These are phyloP conservation scores for Odontomyia ornata DNA, from an alignment of 2,888 invertebrate genomes.

Conservation along the genomic window DNA sequence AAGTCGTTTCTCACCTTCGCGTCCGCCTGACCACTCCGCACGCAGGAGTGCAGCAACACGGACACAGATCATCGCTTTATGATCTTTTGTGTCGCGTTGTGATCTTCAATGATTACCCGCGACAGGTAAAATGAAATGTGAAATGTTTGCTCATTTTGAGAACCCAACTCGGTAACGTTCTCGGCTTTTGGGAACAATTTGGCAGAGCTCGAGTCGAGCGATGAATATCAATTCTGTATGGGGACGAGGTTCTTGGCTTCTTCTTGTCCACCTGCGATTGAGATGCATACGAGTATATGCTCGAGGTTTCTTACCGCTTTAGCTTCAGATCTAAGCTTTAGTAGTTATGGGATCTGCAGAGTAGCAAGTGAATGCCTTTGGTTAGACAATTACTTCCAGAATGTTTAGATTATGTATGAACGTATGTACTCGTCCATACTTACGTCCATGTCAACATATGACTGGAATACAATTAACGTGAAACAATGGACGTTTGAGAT, in stretches of 20 bases:
- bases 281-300: not conserved
- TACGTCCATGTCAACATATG: too few relatives aligned
- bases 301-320: not conserved
- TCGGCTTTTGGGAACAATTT: slow-evolving; percentile 18
- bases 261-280: slow-evolving; percentile 11
- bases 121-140: not conserved
- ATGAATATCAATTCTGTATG: slow-evolving; percentile 17
- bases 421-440: too few relatives aligned
- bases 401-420: too few relatives aligned
- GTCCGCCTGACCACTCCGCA: slow-evolving; percentile 1
- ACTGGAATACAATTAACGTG: not conserved
- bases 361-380: too few relatives aligned
- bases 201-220: slow-evolving; percentile 12
- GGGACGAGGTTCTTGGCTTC: not conserved
- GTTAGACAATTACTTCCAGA: too few relatives aligned
- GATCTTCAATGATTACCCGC: not conserved
- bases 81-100: slow-evolving; percentile 7
- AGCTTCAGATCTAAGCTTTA: not conserved
- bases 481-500: slow-evolving; percentile 4
- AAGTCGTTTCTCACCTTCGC: slow-evolving; percentile 21
- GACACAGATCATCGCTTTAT: slow-evolving; percentile 28
- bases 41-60: not conserved
- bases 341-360: too few relatives aligned
- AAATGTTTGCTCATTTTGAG: not conserved
- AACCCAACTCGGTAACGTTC: not conserved